These are phyloP conservation scores for Yponomeuta evonymella DNA, from an alignment of 2,888 invertebrate genomes.

Conservation along the genomic window DNA sequence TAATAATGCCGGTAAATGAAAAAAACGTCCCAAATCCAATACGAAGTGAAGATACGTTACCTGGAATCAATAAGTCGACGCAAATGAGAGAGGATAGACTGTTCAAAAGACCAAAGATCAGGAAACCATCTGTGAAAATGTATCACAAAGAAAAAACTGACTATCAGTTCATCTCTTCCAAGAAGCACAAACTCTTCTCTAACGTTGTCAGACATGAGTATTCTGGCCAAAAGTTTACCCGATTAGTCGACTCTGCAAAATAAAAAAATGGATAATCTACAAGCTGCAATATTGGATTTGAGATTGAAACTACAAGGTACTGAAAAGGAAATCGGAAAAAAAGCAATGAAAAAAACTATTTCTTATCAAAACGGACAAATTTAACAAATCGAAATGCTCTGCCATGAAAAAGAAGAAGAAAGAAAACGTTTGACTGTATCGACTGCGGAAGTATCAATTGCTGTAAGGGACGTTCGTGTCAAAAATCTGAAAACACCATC, in stretches of 20 bases:
- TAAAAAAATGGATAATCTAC: background rate
- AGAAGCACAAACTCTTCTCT: background rate
- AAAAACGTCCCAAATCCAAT: no score
- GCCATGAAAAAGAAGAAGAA: background rate
- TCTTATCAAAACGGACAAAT: background rate
- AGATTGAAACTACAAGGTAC: background rate
- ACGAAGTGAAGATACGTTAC: no score
- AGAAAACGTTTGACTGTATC: background rate
- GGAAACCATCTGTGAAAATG: no score
- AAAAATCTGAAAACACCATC: no score
- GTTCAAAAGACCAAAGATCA: no score
- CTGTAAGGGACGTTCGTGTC: no score
- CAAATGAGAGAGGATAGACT: no score
- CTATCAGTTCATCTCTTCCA: background rate
- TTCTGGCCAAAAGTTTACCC: background rate
- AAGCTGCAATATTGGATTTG: background rate
- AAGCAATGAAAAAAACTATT: background rate
- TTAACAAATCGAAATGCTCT: background rate
- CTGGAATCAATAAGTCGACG: no score
- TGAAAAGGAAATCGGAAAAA: background rate
- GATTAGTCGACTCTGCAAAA: background rate
- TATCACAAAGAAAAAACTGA: no score
- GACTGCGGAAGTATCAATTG: no score
- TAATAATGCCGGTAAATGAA: no score
- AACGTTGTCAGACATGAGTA: background rate